A percentile compares a stretch with the other conserved stretches of the same genome.
Conservation (phyloP, 2,797 vertebrate genomes). For the Xiphorhynchus erythropygius region DNA sequence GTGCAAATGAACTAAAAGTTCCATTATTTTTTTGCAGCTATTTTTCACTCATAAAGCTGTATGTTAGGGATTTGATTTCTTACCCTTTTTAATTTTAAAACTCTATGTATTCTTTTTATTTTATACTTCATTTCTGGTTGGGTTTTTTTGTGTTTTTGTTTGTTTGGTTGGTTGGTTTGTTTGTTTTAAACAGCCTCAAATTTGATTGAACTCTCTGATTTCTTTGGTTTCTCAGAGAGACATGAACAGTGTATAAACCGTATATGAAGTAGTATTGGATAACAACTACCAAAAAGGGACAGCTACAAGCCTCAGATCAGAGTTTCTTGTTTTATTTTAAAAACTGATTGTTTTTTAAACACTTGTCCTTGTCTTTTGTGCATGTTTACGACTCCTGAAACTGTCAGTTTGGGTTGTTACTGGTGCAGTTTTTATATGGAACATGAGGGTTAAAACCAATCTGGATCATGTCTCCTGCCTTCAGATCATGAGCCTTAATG, state of each 20-base stretch:
- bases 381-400: background rate
- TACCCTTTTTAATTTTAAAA: background rate
- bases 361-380: background rate
- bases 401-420: background rate
- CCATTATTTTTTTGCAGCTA: background rate
- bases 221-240: background rate
- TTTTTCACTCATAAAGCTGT: background rate
- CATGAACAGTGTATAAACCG: background rate
- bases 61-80: background rate
- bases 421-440: background rate
- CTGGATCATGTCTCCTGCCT: background rate
- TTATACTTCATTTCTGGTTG: background rate
- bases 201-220: background rate
- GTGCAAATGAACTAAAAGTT: background rate
- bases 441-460: background rate
- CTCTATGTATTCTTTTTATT: background rate
- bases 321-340: background rate
- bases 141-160: no score
- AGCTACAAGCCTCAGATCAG: background rate
- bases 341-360: background rate
- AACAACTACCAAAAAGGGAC: background rate
- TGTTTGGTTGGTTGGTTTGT: no score
- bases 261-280: background rate
- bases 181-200: background rate
- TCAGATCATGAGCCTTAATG: background rate